A percentile compares a stretch with the other conserved stretches of the same genome.
These are phyloP conservation scores for Entomobrya proxima DNA, from an alignment of 2,888 invertebrate species.

Conservation along the genomic window DNA sequence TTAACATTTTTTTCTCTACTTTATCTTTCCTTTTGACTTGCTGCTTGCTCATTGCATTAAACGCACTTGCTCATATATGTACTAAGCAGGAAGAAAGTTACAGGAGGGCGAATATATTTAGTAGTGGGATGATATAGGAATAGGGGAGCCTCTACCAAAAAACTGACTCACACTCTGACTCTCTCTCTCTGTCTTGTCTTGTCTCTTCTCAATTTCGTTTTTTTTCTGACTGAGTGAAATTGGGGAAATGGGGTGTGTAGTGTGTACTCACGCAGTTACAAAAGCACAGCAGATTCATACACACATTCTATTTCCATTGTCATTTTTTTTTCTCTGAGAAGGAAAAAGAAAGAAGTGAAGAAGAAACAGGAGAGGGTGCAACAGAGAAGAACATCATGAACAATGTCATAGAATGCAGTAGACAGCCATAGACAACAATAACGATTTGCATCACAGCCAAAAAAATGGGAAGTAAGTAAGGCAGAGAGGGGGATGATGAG, in stretches of 20 bases:
- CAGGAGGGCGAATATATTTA: background rate
- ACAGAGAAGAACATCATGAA: background rate
- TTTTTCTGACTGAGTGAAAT: conserved; percentile 38
- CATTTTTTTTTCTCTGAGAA: no score
- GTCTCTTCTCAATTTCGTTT: background rate
- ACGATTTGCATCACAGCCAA: conserved; percentile 2
- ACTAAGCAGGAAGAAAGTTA: conserved; percentile 19
- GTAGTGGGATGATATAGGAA: background rate
- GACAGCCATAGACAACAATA: background rate
- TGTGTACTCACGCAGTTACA: conserved; percentile 22
- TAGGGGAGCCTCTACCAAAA: background rate
- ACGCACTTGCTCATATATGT: background rate
- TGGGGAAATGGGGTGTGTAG: conserved; percentile 63
- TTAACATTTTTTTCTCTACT: no score
- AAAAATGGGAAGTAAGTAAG: background rate
- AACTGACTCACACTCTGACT: conserved; percentile 8
- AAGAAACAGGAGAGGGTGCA: background rate
- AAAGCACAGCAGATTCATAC: background rate
- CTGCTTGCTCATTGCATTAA: background rate
- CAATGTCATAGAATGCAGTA: background rate
- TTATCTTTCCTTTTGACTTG: conserved; percentile 29
- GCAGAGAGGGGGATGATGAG: conserved; percentile 26
- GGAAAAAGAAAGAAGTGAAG: background rate
- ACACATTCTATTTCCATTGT: conserved; percentile 22
- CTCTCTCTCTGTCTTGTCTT: background rate